Base-by-base conservation (phyloP, 2,888 invertebrate genomes). In the Dasysyrphus albostriatus region DNA sequence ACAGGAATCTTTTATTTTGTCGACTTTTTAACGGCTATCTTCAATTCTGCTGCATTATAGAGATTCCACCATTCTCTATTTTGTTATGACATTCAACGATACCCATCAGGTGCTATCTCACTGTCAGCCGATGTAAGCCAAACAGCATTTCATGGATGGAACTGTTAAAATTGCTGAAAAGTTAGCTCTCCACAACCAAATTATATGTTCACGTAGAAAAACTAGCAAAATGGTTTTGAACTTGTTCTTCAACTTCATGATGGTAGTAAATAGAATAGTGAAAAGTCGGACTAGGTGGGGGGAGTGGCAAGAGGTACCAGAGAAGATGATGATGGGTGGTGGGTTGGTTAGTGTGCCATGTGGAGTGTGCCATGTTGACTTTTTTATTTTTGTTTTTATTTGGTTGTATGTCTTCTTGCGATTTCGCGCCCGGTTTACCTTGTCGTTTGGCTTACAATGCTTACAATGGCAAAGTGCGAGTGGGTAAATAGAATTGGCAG, bases 371-470 rank as follows among this genome's bases (percentile, higher is more conserved):
- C 70, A 59, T 79, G 83, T 74, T 83, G 84, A 59, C 72, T 32
- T 61, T 47, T 32, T 67, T 44, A 37, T 32, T 51, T 47, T 32
- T 67, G 34, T 58, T 44, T 42, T 49, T 49, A 67, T 83, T 83
- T 12, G 67, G 67, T 69, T 81, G 75, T 61, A 47, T 70, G 49
- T 85, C 78, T 82, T 75, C 75, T 82, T 87, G 87, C 56, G 74
- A 82, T 70, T 78, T 82, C 34, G 85, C 63, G 87, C 78, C 87
- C 83, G 78, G 87, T 83, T 87, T 83, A 83, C 87, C 87, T 87
- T 87, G 85, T 87, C 74, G 73, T 70, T 67, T 70, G 76, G 47
- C 56, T 67, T 72, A 70, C 76, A 59, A 39, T 51, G 47, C 56
- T 67, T 72, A 70, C 76, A 59, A 39, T 51, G 69, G 69, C 69